Evolutionary conservation across 2,888 invertebrate genomes (phyloP).

Genomic region (Helleia helle): DNA sequence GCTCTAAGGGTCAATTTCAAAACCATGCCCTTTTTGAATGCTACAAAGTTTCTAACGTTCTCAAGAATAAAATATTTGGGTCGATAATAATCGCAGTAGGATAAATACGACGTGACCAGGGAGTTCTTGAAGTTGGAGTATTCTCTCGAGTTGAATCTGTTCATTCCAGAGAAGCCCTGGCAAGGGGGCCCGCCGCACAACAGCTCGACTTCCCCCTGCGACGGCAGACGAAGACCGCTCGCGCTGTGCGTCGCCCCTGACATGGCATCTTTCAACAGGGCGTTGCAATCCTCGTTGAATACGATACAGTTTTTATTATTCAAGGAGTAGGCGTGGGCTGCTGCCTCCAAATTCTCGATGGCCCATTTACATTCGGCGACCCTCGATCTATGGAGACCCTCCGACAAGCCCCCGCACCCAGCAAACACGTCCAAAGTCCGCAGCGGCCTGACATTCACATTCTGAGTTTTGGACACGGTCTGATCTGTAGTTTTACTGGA

Average conservation of each 20-base stretch:
- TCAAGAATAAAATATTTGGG: slow-evolving; percentile 89
- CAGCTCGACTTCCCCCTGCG: slow-evolving; percentile 86
- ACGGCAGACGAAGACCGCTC: slow-evolving; percentile 76
- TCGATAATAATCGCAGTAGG: slow-evolving; percentile 89
- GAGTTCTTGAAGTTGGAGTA: slow-evolving; percentile 92
- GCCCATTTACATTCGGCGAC: slow-evolving; percentile 84
- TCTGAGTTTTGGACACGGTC: slow-evolving; percentile 31
- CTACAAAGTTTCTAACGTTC: slow-evolving; percentile 90
- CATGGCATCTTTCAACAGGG: slow-evolving; percentile 79
- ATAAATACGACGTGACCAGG: slow-evolving; percentile 84
- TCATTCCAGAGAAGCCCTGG: slow-evolving; percentile 93
- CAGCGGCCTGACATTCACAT: slow-evolving; percentile 62
- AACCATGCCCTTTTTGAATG: slow-evolving; percentile 86
- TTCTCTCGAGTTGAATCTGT: slow-evolving; percentile 87
- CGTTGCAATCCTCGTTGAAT: slow-evolving; percentile 88
- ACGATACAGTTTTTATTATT: slow-evolving; percentile 84
- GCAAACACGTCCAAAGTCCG: slow-evolving; percentile 87
- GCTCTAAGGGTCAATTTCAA: slow-evolving; percentile 85
- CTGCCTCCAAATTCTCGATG: slow-evolving; percentile 83
- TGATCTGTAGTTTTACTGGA: slow-evolving; percentile 47
- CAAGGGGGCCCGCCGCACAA: slow-evolving; percentile 92
- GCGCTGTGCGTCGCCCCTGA: slow-evolving; percentile 68
- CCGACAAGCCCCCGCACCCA: slow-evolving; percentile 88
- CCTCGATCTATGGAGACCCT: slow-evolving; percentile 81
- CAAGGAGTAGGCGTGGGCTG: slow-evolving; percentile 84